These are phyloP conservation scores for Monomorium pharaonis DNA, from an alignment of 1,140 invertebrate species.

Conservation along the genomic window DNA sequence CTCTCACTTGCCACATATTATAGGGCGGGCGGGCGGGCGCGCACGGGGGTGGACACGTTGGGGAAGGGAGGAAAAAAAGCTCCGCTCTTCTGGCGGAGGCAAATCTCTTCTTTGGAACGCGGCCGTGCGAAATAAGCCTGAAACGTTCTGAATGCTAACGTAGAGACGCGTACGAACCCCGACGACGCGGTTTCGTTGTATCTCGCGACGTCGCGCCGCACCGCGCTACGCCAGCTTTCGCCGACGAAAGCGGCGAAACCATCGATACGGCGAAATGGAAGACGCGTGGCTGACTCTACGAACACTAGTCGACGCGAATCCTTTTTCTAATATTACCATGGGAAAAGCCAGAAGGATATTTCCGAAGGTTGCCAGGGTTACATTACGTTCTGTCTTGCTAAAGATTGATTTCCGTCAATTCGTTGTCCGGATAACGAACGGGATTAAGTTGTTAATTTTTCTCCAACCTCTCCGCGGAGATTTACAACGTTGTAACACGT, in stretches of 20 bases:
- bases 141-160: slow-evolving; percentile 84
- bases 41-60: slow-evolving; percentile 25
- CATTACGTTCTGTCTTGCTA: background rate
- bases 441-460: background rate
- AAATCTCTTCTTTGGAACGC: slow-evolving; percentile 84
- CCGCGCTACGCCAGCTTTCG: slow-evolving; percentile 38
- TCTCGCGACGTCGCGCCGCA: slow-evolving; percentile 40
- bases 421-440: background rate
- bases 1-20: slow-evolving; percentile 76
- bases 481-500: background rate
- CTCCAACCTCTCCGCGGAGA: background rate
- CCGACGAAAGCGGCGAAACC: slow-evolving; percentile 42
- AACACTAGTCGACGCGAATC: slow-evolving; percentile 1
- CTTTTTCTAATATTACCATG: background rate
- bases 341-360: background rate
- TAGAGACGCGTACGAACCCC: slow-evolving; percentile 73
- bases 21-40: slow-evolving; percentile 22
- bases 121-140: slow-evolving; percentile 84
- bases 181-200: slow-evolving; percentile 67
- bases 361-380: background rate
- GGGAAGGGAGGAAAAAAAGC: slow-evolving; percentile 76
- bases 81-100: slow-evolving; percentile 81
- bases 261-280: slow-evolving; percentile 65
- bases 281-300: slow-evolving; percentile 39
- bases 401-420: background rate